These are phyloP conservation scores for Macrophya annulata DNA, from an alignment of 2,888 invertebrate genomes.

Conservation along the genomic window DNA sequence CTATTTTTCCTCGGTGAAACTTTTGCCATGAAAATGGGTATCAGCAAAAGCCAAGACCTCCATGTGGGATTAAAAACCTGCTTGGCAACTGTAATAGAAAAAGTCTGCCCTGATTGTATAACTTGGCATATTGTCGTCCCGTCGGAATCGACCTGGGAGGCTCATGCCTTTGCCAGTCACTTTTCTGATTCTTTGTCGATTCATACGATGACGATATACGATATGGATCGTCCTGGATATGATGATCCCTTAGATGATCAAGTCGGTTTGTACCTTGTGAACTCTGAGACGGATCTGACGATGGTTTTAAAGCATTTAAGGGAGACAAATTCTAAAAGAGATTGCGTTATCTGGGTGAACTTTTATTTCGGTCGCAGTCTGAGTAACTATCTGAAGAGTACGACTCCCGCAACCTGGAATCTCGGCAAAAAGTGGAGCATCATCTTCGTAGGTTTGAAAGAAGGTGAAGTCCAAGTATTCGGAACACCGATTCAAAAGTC, in stretches of 20 bases:
- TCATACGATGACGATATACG: not conserved
- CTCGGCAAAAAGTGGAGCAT: not conserved
- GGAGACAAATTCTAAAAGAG: not conserved
- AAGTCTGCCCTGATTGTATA: constrained; percentile 12
- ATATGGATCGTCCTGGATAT: not conserved
- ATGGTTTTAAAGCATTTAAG: not conserved
- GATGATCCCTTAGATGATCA: not conserved
- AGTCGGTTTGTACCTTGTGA: constrained; percentile 14
- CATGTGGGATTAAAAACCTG: not conserved
- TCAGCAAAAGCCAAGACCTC: not conserved
- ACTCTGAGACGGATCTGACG: constrained; percentile 12
- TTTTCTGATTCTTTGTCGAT: not conserved
- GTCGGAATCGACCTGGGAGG: not conserved
- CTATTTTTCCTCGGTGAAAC: constrained; percentile 2
- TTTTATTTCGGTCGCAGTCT: constrained; percentile 1
- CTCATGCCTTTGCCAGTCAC: not conserved
- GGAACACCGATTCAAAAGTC: not conserved
- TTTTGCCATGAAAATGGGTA: not conserved
- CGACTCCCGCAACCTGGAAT: constrained; percentile 1
- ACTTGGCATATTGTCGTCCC: constrained; percentile 11
- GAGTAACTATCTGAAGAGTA: not conserved
- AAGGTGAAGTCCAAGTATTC: constrained; percentile 11
- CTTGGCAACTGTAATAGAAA: constrained; percentile 2
- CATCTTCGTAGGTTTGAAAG: not conserved
- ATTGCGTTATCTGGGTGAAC: constrained; percentile 13